Evolutionary conservation across 2,797 vertebrate species (phyloP), one percentile per base, ranked within the genome.

Genomic region (Centroberyx gerrardi): DNA sequence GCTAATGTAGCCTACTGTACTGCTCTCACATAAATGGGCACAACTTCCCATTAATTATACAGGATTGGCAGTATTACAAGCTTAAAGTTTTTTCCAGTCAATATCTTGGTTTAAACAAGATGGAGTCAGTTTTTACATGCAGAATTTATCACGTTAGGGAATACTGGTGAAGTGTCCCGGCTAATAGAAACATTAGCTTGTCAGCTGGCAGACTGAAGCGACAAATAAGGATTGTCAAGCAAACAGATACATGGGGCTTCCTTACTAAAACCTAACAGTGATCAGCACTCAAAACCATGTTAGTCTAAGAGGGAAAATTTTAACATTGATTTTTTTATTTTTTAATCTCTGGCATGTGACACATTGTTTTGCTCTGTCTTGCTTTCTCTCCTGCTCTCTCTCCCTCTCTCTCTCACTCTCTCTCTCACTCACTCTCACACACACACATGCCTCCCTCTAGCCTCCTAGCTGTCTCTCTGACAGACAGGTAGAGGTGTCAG

Each of bases 401-500:
- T 5, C 18, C 3, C 52, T 42, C 22, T 22, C 22, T 22, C 22
- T 1, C 22, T 22, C 22, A 1, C 22, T 22, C 22, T 22, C 22
- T 22, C 22, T 22, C 22, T n/a, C 12, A 14, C 51, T 36, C 17
- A 8, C 12, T 12, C 15, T 36, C 53, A 55, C 36, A 42, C 42
- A 40, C 29, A 18, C 15, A 12, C 1, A 1, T 5, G 6, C 44
- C 28, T 38, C 7, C n/a, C 5, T 31, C 17, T 29, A 31, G 73
- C 14, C 38, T 27, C 61, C 22, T 1, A n/a, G 38, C 72, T 60
- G 59, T 67, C 44, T 62, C 31, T 59, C 29, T 64, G 65, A 78
- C 62, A 31, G 53, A 55, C 67, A 60, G 71, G 63, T 68, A 49
- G 36, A 78, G 60, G 51, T 72, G 82, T 72, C 68, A 49, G n/a